These are phyloP conservation scores for Halcyon badia DNA, from an alignment of 2,797 vertebrate genomes.

Conservation along the genomic window DNA sequence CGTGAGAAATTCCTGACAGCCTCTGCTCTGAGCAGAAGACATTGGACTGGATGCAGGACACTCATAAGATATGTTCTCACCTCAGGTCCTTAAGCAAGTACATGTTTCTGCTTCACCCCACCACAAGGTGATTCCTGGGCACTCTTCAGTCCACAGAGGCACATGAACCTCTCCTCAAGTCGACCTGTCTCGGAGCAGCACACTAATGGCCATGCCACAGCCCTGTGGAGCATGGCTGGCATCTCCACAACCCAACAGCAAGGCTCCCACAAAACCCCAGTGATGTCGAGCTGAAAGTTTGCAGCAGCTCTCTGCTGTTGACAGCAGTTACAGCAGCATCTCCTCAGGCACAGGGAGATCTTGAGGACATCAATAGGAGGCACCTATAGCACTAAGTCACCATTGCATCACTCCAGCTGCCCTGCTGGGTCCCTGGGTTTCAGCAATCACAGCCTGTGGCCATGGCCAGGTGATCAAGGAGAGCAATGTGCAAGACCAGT, in stretches of 20 bases:
- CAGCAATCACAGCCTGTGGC: no score
- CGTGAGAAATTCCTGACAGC: background rate
- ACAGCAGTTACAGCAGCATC: background rate
- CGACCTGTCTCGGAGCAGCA: background rate
- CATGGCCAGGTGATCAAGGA: no score
- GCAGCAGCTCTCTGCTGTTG: background rate
- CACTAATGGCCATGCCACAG: background rate
- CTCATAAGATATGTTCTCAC: background rate
- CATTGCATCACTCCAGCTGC: background rate
- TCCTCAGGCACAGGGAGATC: background rate
- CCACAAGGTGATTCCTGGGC: accelerated
- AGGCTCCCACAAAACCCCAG: background rate
- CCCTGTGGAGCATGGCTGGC: accelerated
- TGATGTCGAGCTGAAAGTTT: accelerated
- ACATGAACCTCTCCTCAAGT: background rate
- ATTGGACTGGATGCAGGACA: background rate
- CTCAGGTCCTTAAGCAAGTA: background rate
- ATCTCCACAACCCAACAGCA: background rate
- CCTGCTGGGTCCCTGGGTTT: no score
- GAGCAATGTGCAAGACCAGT: no score
- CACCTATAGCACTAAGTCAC: background rate
- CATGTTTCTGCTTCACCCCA: background rate
- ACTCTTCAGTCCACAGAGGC: background rate
- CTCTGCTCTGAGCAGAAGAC: background rate
- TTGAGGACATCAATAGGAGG: background rate